phyloP scores from a whole-genome alignment of 2,888 invertebrate species.

The Phengaris arion region DNA sequence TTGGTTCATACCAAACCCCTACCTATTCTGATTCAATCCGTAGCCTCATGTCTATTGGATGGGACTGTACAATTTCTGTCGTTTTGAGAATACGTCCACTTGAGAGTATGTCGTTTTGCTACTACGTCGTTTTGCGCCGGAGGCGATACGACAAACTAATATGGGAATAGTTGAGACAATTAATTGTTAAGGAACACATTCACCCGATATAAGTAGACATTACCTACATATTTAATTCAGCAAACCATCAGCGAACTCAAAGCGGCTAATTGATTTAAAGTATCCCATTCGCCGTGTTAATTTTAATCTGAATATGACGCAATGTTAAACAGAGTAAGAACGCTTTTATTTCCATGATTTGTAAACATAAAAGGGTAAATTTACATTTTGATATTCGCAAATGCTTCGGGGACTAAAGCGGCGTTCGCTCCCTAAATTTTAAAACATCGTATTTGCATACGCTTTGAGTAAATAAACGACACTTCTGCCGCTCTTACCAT shows the following conservation, averaged over 20 bases:
- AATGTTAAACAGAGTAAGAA: slow-evolving; percentile 52
- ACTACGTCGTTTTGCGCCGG: too few species aligned
- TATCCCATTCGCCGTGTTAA: slow-evolving; percentile 18
- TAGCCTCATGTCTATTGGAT: too few species aligned
- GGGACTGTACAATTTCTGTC: too few species aligned
- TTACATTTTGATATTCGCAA: slow-evolving; percentile 79
- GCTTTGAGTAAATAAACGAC: slow-evolving; percentile 80
- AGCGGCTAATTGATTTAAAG: slow-evolving; percentile 18
- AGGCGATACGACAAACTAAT: too few species aligned
- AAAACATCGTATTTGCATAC: slow-evolving; percentile 79
- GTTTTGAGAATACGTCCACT: too few species aligned
- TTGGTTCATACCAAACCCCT: too few species aligned
- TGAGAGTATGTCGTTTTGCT: too few species aligned
- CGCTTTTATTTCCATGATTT: slow-evolving; percentile 78
- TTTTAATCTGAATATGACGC: slow-evolving; percentile 31
- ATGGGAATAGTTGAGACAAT: too few species aligned
- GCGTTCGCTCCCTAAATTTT: slow-evolving; percentile 78
- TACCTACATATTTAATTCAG: background rate
- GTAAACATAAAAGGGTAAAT: slow-evolving; percentile 79
- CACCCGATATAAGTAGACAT: background rate
- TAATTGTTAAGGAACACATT: background rate
- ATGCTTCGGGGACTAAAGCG: slow-evolving; percentile 75
- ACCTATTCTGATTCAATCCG: too few species aligned
- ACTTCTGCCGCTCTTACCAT: slow-evolving; percentile 70
- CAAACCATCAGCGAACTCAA: slow-evolving; percentile 5